phyloP scores from a whole-genome alignment of 2,797 vertebrate genomes.

The Rhinophrynus dorsalis region DNA sequence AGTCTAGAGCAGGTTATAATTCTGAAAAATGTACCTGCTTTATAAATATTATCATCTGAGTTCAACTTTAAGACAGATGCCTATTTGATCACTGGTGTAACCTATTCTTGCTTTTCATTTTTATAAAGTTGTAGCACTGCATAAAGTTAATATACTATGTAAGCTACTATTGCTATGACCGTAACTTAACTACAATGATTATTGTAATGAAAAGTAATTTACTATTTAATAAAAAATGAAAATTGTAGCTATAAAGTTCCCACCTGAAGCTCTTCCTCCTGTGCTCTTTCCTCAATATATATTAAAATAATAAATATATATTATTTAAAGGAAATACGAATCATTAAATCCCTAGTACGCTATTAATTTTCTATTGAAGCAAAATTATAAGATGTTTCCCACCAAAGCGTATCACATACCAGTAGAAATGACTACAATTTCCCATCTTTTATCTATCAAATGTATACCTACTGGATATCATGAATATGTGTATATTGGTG shows the following conservation, averaged over 20 bases:
- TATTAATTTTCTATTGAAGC: not conserved
- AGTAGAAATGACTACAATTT: not conserved
- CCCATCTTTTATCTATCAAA: too few relatives aligned
- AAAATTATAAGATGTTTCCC: not conserved
- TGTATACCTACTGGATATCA: too few relatives aligned
- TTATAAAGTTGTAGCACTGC: not conserved
- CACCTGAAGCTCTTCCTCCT: not conserved
- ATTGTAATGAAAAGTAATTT: slow-evolving; percentile 21
- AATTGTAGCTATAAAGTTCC: not conserved
- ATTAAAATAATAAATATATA: slow-evolving; percentile 7
- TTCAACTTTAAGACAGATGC: not conserved
- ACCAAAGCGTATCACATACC: not conserved
- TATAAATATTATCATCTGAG: slow-evolving; percentile 1
- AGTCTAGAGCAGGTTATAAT: not conserved
- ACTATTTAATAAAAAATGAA: not conserved
- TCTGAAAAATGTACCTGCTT: not conserved
- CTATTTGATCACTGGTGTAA: slow-evolving; percentile 5
- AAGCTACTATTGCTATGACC: not conserved
- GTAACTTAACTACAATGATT: slow-evolving; percentile 4
- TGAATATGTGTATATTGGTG: too few relatives aligned
- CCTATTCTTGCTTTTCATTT: not conserved
- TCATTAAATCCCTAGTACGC: not conserved
- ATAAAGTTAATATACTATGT: not conserved
- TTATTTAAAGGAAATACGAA: slow-evolving; percentile 2
- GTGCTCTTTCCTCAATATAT: not conserved